A percentile compares a stretch with the other conserved stretches of the same genome.
Evolutionary conservation across 2,888 invertebrate genomes (phyloP).

Genomic region (Allophyes oxyacanthae): DNA sequence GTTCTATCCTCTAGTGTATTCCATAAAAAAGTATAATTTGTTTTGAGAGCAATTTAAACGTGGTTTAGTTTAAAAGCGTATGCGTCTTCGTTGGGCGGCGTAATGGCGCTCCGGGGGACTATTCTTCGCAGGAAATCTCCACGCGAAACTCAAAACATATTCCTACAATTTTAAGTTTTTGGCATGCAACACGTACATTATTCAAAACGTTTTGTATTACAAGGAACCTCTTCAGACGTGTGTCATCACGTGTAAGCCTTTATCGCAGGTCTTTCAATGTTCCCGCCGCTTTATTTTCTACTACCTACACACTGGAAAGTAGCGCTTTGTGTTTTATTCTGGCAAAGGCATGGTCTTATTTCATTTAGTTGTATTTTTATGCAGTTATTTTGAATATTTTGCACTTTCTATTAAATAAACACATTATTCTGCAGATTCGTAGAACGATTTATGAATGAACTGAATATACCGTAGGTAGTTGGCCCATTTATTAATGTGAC

Average conservation of each 20-base stretch:
- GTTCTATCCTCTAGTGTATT: constrained; percentile 42
- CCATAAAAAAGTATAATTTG: constrained; percentile 63
- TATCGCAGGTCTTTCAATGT: constrained; percentile 61
- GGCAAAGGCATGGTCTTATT: constrained; percentile 17
- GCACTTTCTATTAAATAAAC: neutral
- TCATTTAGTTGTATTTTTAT: constrained; percentile 19
- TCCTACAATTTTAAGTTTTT: constrained; percentile 77
- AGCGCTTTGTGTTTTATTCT: constrained; percentile 32
- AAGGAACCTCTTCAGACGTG: constrained; percentile 59
- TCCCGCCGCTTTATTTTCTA: constrained; percentile 49
- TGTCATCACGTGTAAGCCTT: constrained; percentile 60
- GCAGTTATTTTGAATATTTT: constrained; percentile 6
- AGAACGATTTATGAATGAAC: neutral
- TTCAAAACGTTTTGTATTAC: constrained; percentile 72
- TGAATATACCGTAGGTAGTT: too few species aligned
- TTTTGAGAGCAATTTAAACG: constrained; percentile 71
- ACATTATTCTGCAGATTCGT: constrained; percentile 4
- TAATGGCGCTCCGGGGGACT: constrained; percentile 73
- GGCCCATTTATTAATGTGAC: constrained; percentile 8
- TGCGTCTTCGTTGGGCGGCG: constrained; percentile 65
- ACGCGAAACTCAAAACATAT: constrained; percentile 67
- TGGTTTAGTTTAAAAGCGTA: constrained; percentile 79
- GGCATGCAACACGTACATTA: constrained; percentile 71
- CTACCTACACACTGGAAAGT: constrained; percentile 45
- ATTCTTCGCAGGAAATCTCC: constrained; percentile 62